Percentiles rank a stretch among this genome's conserved stretches.
These are phyloP conservation scores for Rafetus swinhoei DNA, from an alignment of 2,113 vertebrate genomes.

Conservation along the genomic window DNA sequence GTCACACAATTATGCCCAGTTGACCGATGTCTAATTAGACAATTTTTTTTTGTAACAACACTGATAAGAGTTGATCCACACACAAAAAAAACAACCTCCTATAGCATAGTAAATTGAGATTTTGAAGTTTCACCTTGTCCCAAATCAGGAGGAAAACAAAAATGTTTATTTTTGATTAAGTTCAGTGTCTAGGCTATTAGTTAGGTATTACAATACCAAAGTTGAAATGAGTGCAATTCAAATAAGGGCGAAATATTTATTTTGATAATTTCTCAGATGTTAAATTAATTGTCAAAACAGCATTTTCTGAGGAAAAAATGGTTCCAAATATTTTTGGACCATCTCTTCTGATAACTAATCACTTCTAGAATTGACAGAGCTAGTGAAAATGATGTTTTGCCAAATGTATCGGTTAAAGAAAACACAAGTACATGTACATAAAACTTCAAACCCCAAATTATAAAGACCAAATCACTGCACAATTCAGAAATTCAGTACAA, in stretches of 20 bases:
- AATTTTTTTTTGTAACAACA: neutral
- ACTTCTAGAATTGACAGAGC: neutral
- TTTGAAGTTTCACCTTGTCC: neutral
- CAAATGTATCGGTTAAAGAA: rapidly evolving
- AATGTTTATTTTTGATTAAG: neutral
- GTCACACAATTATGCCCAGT: rapidly evolving
- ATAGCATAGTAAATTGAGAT: neutral
- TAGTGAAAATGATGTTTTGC: neutral
- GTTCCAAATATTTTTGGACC: neutral
- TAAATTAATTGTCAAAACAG: neutral
- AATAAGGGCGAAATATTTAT: no score
- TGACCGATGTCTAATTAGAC: neutral
- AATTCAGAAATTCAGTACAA: neutral
- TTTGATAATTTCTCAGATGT: neutral
- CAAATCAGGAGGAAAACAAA: neutral
- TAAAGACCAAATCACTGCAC: rapidly evolving
- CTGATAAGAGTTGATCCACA: neutral
- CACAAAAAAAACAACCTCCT: neutral
- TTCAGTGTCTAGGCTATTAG: neutral
- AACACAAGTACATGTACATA: neutral
- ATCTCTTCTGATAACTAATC: neutral
- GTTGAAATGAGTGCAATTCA: neutral
- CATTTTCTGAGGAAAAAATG: neutral
- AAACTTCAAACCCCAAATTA: neutral
- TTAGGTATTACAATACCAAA: neutral